phyloP scores from a whole-genome alignment of 1,140 invertebrate species.

The Coptotermes formosanus region DNA sequence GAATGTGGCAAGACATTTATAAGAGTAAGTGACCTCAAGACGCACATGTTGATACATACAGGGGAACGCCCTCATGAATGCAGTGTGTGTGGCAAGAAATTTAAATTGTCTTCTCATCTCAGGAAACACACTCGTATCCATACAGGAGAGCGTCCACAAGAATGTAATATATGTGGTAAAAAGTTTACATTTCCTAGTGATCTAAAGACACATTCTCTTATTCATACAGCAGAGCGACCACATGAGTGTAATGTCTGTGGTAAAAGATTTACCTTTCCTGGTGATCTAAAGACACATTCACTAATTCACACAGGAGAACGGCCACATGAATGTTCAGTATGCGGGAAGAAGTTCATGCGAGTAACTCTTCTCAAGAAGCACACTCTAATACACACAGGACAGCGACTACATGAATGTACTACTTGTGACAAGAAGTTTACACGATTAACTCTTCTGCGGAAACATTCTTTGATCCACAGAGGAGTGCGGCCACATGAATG shows the following conservation, averaged over 20 bases:
- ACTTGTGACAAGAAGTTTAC: conserved; percentile 45
- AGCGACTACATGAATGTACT: conserved; percentile 50
- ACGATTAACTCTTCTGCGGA: conserved; percentile 67
- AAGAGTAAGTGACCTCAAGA: conserved; percentile 52
- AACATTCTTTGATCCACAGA: conserved; percentile 97
- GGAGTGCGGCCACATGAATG: conserved; percentile 99
- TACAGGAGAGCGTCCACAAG: conserved; percentile 64
- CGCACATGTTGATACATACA: conserved; percentile 51
- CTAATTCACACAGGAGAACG: conserved; percentile 46
- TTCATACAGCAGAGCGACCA: conserved; percentile 28
- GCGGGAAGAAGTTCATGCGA: conserved; percentile 52
- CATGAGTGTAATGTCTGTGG: conserved; percentile 20
- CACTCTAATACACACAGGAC: conserved; percentile 48
- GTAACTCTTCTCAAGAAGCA: conserved; percentile 41
- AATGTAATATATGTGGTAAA: conserved; percentile 65
- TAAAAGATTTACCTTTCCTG: conserved; percentile 7
- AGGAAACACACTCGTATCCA: conserved; percentile 53
- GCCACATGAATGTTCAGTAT: conserved; percentile 56
- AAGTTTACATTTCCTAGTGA: conserved; percentile 49
- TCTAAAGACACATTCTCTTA: background rate
- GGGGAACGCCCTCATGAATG: conserved; percentile 70
- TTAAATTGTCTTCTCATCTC: conserved; percentile 78
- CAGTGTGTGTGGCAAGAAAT: conserved; percentile 79
- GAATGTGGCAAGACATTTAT: conserved; percentile 55
- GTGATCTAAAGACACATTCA: background rate